phyloP scores from a whole-genome alignment of 2,888 invertebrate genomes.

The Lissonota sp. region DNA sequence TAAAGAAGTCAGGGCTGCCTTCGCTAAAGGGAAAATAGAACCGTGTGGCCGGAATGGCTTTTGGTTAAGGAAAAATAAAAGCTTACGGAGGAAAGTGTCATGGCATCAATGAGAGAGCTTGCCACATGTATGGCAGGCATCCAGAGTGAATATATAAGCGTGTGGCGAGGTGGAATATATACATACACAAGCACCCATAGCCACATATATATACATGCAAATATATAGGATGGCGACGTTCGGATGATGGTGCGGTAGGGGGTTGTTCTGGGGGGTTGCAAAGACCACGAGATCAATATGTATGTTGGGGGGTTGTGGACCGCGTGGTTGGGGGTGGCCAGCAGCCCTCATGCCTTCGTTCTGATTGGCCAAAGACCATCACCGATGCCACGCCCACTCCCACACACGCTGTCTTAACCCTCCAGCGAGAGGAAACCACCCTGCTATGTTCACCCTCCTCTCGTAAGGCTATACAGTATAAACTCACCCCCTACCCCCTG shows the following conservation, averaged over 20 bases:
- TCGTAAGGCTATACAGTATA: constrained; percentile 56
- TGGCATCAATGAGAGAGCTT: too few relatives aligned
- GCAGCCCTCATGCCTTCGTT: constrained; percentile 74
- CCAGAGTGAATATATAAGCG: too few relatives aligned
- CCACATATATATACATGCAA: too few relatives aligned
- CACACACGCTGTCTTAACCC: constrained; percentile 84
- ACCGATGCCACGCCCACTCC: constrained; percentile 82
- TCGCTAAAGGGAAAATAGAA: too few relatives aligned
- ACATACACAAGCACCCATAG: too few relatives aligned
- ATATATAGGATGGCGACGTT: too few relatives aligned
- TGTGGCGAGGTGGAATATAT: too few relatives aligned
- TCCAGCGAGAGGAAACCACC: constrained; percentile 73
- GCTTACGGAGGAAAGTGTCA: too few relatives aligned
- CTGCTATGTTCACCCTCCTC: constrained; percentile 61
- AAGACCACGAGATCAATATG: constrained; percentile 84
- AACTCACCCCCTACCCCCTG: constrained; percentile 58
- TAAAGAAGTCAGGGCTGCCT: too few relatives aligned
- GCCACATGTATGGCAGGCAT: too few relatives aligned
- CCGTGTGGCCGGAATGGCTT: too few relatives aligned
- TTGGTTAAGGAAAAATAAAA: too few relatives aligned
- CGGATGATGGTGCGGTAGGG: not conserved
- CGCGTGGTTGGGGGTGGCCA: constrained; percentile 83
- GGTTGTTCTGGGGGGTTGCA: constrained; percentile 71
- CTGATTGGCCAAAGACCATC: constrained; percentile 83
- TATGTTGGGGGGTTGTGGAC: constrained; percentile 83